Evolutionary conservation across 1,140 invertebrate genomes (phyloP).

Genomic region (Ceratitis capitata): DNA sequence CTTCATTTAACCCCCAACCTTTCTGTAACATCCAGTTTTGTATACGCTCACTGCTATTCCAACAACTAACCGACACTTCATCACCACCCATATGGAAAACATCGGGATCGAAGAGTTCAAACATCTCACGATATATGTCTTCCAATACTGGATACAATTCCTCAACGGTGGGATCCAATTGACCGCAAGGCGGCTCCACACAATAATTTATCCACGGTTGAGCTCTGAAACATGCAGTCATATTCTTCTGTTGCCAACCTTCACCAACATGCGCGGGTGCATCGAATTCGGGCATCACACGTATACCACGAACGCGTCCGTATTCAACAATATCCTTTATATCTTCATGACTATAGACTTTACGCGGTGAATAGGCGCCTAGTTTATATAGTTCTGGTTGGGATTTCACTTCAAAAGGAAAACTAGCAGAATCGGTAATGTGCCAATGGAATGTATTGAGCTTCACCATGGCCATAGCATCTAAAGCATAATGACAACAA

Average conservation of each 20-base stretch:
- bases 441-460: constrained; percentile 91
- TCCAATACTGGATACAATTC: constrained; percentile 78
- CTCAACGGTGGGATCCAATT: constrained; percentile 81
- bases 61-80: constrained; percentile 81
- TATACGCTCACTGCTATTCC: constrained; percentile 77
- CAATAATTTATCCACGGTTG: constrained; percentile 82
- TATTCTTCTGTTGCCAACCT: constrained; percentile 81
- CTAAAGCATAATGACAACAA: constrained; percentile 53
- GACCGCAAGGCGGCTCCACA: constrained; percentile 88
- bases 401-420: constrained; percentile 78
- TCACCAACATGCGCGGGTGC: constrained; percentile 89
- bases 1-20: constrained; percentile 69
- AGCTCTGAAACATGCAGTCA: constrained; percentile 74
- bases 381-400: constrained; percentile 75
- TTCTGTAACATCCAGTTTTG: constrained; percentile 74
- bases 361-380: constrained; percentile 76
- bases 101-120: constrained; percentile 72
- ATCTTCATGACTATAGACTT: constrained; percentile 71
- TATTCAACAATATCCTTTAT: constrained; percentile 74
- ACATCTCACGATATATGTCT: constrained; percentile 77
- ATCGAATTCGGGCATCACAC: constrained; percentile 86
- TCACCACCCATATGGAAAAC: constrained; percentile 92
- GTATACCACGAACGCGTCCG: constrained; percentile 77
- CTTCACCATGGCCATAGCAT: constrained; percentile 83
- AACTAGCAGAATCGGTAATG: constrained; percentile 88